Evolutionary conservation across 1,140 invertebrate species (phyloP), one percentile per base, ranked within the genome.

Genomic region (Thaumatotibia leucotreta): DNA sequence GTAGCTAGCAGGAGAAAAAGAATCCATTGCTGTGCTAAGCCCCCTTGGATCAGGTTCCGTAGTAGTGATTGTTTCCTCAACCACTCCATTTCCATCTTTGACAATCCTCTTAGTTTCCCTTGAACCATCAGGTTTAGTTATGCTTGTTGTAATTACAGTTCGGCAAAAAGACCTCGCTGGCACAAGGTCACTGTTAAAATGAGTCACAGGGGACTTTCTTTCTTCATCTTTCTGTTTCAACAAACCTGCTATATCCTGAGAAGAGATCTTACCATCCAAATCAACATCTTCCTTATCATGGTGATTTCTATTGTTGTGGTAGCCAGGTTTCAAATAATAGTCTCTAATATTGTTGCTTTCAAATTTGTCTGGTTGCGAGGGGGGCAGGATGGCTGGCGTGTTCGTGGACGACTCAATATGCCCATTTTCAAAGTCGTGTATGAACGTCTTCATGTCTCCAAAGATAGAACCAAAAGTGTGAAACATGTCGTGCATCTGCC

Each of bases 131-230:
- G 88, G 78, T 61, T 90, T 90, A 0, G 76, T 90, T 2, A 90
- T 70, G 68, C 84, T 88, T 4, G 86, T 88, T 67, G 88, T 90
- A 29, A 90, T 90, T 5, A 90, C 82, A n/a, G 88, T 90, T 72
- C 84, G 76, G 63, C 84, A 88, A 63, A 86, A 88, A 32, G 84
- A 83, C 62, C 76, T 74, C 17, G 80, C 78, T 33, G 83, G 79
- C 1, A 85, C 74, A 50, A 85, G 50, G 17, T 76, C 76, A 14
- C 85, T 80, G 33, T 78, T 73, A 62, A 87, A 90, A n/a, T 79
- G 84, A 23, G 67, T 66, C 0, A 72, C 32, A 4, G 76, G 63
- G 11, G 58, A 2, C 8, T 76, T 66, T 9, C 69, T 72, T 2
- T 61, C 64, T 22, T 80, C 77, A 4, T 79, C 77, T 63, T 86